phyloP scores from a whole-genome alignment of 2,888 invertebrate species.

The Protodeltote pygarga region DNA sequence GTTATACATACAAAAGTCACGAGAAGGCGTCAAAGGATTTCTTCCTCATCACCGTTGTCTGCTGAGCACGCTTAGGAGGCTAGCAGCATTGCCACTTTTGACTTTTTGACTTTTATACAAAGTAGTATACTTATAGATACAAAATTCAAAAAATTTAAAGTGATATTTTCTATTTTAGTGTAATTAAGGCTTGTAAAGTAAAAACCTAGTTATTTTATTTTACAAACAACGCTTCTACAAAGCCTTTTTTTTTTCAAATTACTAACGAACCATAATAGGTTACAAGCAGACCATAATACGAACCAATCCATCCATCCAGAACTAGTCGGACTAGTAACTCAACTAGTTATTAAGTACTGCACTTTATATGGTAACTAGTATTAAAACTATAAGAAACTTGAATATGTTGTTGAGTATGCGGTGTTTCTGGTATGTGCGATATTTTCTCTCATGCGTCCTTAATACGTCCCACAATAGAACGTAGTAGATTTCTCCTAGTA shows the following conservation, averaged over 20 bases:
- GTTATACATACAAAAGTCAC: no score
- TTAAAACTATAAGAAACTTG: constrained; percentile 21
- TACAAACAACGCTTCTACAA: no score
- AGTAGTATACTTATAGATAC: no score
- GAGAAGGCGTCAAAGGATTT: no score
- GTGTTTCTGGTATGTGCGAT: background rate
- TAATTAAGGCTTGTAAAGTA: background rate
- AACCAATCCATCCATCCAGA: constrained; percentile 15
- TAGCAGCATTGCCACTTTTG: no score
- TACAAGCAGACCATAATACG: constrained; percentile 6
- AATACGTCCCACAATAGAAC: background rate
- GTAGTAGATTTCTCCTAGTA: no score
- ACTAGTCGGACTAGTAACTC: constrained; percentile 15
- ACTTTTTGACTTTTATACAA: no score
- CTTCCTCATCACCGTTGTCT: no score
- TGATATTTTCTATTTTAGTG: background rate
- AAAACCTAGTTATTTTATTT: no score
- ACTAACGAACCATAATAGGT: constrained; percentile 13
- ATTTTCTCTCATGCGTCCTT: constrained; percentile 8
- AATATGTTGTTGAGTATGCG: background rate
- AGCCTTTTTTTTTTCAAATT: background rate
- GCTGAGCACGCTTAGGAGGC: no score
- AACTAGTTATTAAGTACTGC: constrained; percentile 13
- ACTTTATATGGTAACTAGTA: constrained; percentile 30
- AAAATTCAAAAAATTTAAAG: no score